Evolutionary conservation across 2,797 vertebrate genomes (phyloP), one percentile per base, ranked within the genome.

Genomic region (Eurystomus glaucurus): DNA sequence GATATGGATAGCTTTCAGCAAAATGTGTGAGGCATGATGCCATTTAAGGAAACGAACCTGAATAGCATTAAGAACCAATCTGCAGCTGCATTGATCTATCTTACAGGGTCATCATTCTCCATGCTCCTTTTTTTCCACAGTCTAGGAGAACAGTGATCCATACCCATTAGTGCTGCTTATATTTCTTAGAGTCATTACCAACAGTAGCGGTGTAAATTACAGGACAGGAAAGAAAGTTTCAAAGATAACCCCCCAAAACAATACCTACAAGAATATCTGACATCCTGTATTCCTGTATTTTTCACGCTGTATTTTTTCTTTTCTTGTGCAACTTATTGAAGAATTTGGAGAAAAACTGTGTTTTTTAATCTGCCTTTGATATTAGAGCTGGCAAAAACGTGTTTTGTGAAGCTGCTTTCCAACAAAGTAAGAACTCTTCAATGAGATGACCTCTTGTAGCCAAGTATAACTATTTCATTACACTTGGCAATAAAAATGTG

Each of bases 1-100:
- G 28, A 33, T 93, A 92, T 69, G 48, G 89, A 83, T 79, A 95
- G 78, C 82, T 79, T 85, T 96, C 83, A 91, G 89, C 87, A 72
- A 82, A 81, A 93, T 51, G 57, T 93, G 74, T 83, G 60, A 95
- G 58, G 71, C 64, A 88, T 64, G 87, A 71, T 57, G 61, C 48
- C 92, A 60, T 70, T 88, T 90, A 91, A 93, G 62, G 66, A 88
- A 86, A 92, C 83, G 75, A 96, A 84, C 58, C 70, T 86, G 48
- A 58, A 60, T 16, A 88, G 77, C 9, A 2, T 37, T 57, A 41
- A 83, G 64, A 85, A 93, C 60, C 60, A 85, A 72, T 86, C 74
- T 95, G 72, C 65, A 92, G 50, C 39, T 8, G 16, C 74, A 94
- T 81, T 89, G 90, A 92, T 94, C 71, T 89, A 4, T 91, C 70